A percentile compares a stretch with the other conserved stretches of the same genome.
These are phyloP conservation scores for Scaptomyza pallida DNA, from an alignment of 1,140 invertebrate genomes.

Conservation along the genomic window DNA sequence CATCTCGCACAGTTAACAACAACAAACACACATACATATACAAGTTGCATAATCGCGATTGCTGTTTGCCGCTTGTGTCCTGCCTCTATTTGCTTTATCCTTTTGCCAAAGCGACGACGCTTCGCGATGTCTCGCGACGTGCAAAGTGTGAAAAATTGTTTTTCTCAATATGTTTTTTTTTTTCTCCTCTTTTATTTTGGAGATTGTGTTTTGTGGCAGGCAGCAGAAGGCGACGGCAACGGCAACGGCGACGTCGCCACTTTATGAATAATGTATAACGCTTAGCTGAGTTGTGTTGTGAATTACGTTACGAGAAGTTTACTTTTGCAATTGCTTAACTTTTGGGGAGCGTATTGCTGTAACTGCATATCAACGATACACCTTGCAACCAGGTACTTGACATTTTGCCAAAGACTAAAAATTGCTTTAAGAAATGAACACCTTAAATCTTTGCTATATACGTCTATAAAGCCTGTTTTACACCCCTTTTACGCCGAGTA, in stretches of 20 bases:
- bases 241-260: no score
- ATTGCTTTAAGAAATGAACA: neutral
- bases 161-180: constrained; percentile 34
- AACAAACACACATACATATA: constrained; percentile 10
- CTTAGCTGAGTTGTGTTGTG: constrained; percentile 53
- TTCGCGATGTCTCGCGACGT: constrained; percentile 52
- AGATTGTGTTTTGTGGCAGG: constrained; percentile 31
- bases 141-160: constrained; percentile 67
- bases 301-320: constrained; percentile 53
- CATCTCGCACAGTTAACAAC: constrained; percentile 17
- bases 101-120: constrained; percentile 15
- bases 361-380: constrained; percentile 16
- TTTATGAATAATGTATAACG: constrained; percentile 66
- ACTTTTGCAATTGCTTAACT: constrained; percentile 57
- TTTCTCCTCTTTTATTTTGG: constrained; percentile 17
- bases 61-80: constrained; percentile 39
- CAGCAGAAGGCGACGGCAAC: constrained; percentile 1
- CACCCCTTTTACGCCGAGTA: neutral
- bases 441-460: no score
- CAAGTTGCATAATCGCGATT: constrained; percentile 46
- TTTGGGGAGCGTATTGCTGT: constrained; percentile 6
- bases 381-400: neutral
- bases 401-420: neutral
- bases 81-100: constrained; percentile 50
- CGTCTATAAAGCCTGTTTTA: neutral